These are phyloP conservation scores for Trachythela sp. DNA, from an alignment of 64 coral and sea anemone species.

Conservation along the genomic window DNA sequence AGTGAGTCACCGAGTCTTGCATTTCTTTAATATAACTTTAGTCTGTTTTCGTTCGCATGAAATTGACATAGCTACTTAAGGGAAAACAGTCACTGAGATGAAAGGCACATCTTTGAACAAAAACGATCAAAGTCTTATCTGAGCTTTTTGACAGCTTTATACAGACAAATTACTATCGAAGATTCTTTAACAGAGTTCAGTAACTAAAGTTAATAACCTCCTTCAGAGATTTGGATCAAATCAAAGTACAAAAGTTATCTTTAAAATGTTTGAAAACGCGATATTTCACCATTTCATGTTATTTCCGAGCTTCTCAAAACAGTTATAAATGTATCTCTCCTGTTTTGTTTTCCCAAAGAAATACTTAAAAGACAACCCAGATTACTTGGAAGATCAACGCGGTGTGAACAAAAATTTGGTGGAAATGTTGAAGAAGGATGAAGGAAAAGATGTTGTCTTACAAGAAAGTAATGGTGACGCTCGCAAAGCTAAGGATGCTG, in stretches of 20 bases:
- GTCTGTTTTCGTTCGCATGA: neutral
- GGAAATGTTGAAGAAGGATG: slow-evolving; percentile 56
- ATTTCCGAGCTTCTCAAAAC: too few species aligned
- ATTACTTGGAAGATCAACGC: slow-evolving; percentile 70
- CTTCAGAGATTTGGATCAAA: too few species aligned
- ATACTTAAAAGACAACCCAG: slow-evolving; percentile 57
- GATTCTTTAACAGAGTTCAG: too few species aligned
- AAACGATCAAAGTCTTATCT: too few species aligned
- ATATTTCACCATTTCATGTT: too few species aligned
- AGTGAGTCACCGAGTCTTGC: slow-evolving; percentile 40
- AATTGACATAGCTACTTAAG: too few species aligned
- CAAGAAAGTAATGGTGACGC: slow-evolving; percentile 78
- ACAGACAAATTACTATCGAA: too few species aligned
- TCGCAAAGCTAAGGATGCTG: neutral
- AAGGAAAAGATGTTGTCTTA: slow-evolving; percentile 73
- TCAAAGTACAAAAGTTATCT: too few species aligned
- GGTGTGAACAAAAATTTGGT: slow-evolving; percentile 66
- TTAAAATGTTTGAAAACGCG: neutral
- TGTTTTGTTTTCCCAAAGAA: neutral
- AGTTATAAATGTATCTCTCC: neutral
- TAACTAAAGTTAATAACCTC: too few species aligned
- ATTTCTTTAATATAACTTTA: neutral
- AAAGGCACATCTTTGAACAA: too few species aligned
- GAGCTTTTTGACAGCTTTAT: too few species aligned
- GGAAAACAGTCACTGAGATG: too few species aligned